These are phyloP conservation scores for Phoebastria nigripes DNA, from an alignment of 2,797 vertebrate species.

Conservation along the genomic window DNA sequence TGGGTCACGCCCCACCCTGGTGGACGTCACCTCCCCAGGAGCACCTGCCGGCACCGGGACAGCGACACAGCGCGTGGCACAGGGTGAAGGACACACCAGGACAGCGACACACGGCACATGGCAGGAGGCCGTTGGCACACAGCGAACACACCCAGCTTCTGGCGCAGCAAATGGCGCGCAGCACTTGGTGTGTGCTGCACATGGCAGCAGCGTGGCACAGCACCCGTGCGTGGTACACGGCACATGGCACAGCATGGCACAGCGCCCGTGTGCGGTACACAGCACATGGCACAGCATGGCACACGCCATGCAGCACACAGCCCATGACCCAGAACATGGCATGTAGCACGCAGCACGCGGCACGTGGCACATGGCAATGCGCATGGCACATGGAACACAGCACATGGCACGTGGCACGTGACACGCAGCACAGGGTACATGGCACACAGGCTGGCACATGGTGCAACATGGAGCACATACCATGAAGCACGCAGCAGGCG, in stretches of 20 bases:
- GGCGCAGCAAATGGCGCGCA: fast-evolving
- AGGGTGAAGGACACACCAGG: not conserved
- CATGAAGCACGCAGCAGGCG: not conserved
- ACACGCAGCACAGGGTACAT: too few species aligned
- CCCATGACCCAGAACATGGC: not conserved
- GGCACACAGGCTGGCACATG: too few species aligned
- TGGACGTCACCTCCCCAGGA: not conserved
- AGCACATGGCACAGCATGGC: not conserved
- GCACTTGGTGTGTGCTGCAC: not conserved
- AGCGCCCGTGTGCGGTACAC: too few species aligned
- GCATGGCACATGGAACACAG: not conserved
- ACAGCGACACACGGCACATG: not conserved
- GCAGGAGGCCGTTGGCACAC: not conserved
- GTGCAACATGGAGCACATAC: too few species aligned
- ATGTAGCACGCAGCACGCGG: not conserved
- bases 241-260: too few species aligned
- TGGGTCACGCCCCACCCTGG: not conserved
- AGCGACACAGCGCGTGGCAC: fast-evolving
- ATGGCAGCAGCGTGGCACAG: not conserved
- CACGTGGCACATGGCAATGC: too few species aligned
- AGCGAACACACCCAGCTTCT: fast-evolving
- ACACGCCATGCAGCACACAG: too few species aligned
- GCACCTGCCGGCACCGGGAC: not conserved
- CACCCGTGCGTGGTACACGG: not conserved
- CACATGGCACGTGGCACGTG: not conserved